Base-by-base conservation (phyloP, 2,888 invertebrate species). In the Notodonta dromedarius region DNA sequence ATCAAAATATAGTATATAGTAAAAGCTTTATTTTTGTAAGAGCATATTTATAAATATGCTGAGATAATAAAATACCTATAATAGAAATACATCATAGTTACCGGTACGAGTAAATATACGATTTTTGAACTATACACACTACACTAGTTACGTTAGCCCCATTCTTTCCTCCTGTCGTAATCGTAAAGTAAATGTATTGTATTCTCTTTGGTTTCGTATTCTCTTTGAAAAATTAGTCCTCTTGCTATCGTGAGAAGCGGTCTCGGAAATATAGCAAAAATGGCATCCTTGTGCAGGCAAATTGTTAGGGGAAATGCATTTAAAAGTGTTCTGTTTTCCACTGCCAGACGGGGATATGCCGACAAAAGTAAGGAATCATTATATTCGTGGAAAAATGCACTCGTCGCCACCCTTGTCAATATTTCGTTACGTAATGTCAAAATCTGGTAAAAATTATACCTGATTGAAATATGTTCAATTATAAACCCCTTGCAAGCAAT, bases 281-380 rank as follows among this genome's bases (percentile, higher is more conserved):
- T 97, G 96, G 96, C 96, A 91, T 96, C 96, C 77, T 90, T 96
- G 86, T 96, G 96, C 93, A 95, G 96, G 91, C 95, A 96, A 94
- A 94, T 96, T 88, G 90, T 95, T 81, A 91, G 95, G 67, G 95
- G 94, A 92, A 92, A 94, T 84, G 94, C 95, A 78, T 94, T 95
- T 84, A 95, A 94, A 88, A 95, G 95, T 94, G 94, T 95, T 74
- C 84, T 95, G 74, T 93, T 94, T 82, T 93, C 95, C 76, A 94
- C 95, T 77, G 95, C 94, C 78, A 94, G 94, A 74, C 93, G 95
- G 79, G 95, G 96, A 82, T 94, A 91, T 81, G 89, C 94, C 71
- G 93, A 94, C 82, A 96, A 95, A 95, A 95, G 96, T 96, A 95
- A 95, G 95, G 84, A 80, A 73, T 65, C 50, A 51, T 65, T 62